Conservation (phyloP, 2,888 invertebrate genomes). For the Cataglyphis livida region DNA sequence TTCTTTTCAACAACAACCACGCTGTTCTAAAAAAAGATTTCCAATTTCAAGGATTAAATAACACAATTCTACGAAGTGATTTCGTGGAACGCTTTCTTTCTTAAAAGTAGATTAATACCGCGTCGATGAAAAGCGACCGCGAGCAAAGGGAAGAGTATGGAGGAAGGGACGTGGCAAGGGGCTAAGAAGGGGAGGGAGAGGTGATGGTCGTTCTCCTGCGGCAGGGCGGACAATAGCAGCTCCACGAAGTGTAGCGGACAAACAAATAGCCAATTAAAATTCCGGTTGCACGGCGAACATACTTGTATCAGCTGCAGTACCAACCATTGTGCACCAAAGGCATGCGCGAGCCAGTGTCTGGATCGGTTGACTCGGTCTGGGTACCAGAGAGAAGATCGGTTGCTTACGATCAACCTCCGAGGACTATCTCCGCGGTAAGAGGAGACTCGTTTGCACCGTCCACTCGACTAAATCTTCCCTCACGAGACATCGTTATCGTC, state of each 20-base stretch:
- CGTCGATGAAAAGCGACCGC: conserved; percentile 60
- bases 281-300: conserved; percentile 82
- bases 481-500: conserved; percentile 70
- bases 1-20: neutral
- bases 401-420: conserved; percentile 73
- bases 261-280: conserved; percentile 84
- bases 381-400: conserved; percentile 76
- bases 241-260: conserved; percentile 81
- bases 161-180: conserved; percentile 22
- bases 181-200: conserved; percentile 49
- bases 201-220: conserved; percentile 66
- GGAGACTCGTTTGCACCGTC: conserved; percentile 73
- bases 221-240: conserved; percentile 76
- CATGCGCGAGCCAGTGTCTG: conserved; percentile 77
- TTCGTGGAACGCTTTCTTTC: conserved; percentile 46
- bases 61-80: conserved; percentile 20
- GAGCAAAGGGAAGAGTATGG: conserved; percentile 12
- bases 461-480: conserved; percentile 61
- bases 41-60: conserved; percentile 46
- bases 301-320: conserved; percentile 81
- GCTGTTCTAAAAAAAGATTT: neutral
- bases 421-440: conserved; percentile 67
- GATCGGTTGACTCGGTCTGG: conserved; percentile 75
- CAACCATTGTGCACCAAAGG: conserved; percentile 79
- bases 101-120: conserved; percentile 63